Conservation (phyloP, 2,888 invertebrate genomes). For the Metopia argyrocephala region DNA sequence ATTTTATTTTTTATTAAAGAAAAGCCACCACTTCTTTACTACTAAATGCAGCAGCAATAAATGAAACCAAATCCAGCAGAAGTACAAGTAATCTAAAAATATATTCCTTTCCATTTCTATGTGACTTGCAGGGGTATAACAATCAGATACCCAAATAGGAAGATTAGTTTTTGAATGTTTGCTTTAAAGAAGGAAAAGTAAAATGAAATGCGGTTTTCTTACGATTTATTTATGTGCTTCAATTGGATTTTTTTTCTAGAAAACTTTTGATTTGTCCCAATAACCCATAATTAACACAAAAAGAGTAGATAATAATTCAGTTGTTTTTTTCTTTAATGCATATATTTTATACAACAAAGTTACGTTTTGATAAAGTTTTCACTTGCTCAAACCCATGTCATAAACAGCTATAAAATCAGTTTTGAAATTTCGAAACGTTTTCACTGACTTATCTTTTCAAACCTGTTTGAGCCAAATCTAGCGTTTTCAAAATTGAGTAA, state of each 20-base stretch:
- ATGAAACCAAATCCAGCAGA: conserved; percentile 10
- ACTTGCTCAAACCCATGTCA: too few relatives aligned
- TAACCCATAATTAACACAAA: background rate
- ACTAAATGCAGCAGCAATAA: background rate
- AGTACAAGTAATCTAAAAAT: background rate
- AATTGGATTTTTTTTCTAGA: background rate
- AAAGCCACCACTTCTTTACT: background rate
- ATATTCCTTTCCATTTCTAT: background rate
- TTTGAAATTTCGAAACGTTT: too few relatives aligned
- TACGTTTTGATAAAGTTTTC: too few relatives aligned
- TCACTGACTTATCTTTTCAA: too few relatives aligned
- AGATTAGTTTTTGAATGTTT: background rate
- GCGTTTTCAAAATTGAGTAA: too few relatives aligned
- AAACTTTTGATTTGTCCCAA: background rate
- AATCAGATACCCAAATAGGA: background rate
- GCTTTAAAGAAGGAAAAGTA: background rate
- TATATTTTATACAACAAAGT: too few relatives aligned
- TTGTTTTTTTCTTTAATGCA: too few relatives aligned
- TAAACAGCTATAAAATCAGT: too few relatives aligned
- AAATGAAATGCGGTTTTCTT: too few relatives aligned
- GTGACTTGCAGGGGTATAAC: background rate
- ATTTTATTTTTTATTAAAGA: background rate
- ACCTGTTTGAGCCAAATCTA: too few relatives aligned
- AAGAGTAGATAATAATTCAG: too few relatives aligned
- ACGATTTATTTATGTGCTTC: too few relatives aligned